Percentiles rank a stretch among this genome's conserved stretches.
These are phyloP conservation scores for Macrophya annulata DNA, from an alignment of 2,888 invertebrate genomes.

Conservation along the genomic window DNA sequence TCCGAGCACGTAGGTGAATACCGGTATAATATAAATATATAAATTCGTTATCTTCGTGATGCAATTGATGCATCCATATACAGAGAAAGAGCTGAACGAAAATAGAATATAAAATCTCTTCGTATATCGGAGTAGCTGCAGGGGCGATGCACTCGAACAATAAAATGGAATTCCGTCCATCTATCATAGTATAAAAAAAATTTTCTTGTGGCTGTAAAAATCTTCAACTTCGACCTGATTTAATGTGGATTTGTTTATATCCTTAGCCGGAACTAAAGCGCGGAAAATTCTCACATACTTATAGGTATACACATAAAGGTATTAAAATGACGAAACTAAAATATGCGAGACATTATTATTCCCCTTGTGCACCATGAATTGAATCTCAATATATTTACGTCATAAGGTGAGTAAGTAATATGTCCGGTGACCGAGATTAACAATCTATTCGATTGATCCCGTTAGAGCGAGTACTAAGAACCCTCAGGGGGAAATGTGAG, in stretches of 20 bases:
- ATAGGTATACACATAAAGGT: too few relatives aligned
- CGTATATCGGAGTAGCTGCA: not conserved
- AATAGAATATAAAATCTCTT: not conserved
- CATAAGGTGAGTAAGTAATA: slow-evolving; percentile 8
- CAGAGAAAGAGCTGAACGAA: not conserved
- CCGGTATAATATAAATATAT: slow-evolving; percentile 9
- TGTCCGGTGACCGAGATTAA: slow-evolving; percentile 34
- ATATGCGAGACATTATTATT: not conserved
- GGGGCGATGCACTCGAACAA: slow-evolving; percentile 29
- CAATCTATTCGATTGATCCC: slow-evolving; percentile 27
- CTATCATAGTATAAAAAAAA: not conserved
- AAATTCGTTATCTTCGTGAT: not conserved
- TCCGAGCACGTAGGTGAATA: not conserved
- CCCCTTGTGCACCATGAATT: not conserved
- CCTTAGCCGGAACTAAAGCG: slow-evolving; percentile 4
- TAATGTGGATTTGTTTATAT: not conserved
- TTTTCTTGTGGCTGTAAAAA: not conserved
- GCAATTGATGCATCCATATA: not conserved
- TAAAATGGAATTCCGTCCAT: not conserved
- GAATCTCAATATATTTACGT: not conserved
- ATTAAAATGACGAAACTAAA: not conserved
- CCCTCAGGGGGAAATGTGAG: slow-evolving; percentile 16
- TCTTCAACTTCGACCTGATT: not conserved
- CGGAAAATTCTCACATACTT: not conserved
- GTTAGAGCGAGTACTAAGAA: not conserved